phyloP scores from a whole-genome alignment of 2,888 invertebrate genomes.

The Agrochola lota region DNA sequence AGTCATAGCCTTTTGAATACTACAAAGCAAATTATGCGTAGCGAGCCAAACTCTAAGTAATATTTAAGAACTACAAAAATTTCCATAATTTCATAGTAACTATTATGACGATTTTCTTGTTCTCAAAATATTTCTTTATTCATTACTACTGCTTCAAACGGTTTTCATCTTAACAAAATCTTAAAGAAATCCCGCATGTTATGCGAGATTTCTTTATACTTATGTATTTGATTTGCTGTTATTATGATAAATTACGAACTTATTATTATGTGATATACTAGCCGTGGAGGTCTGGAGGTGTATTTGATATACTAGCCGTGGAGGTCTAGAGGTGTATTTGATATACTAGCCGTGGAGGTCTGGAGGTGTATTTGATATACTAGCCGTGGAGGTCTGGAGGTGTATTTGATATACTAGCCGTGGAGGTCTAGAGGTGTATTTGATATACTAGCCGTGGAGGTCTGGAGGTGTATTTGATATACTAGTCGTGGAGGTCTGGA shows the following conservation, averaged over 20 bases:
- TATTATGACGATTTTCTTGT: not conserved
- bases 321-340: no score
- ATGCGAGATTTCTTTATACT: not conserved
- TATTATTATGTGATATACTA: not conserved
- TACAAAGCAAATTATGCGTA: not conserved
- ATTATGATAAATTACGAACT: not conserved
- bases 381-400: no score
- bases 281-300: not conserved
- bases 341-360: no score
- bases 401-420: no score
- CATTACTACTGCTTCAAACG: not conserved
- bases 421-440: no score
- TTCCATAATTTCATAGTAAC: conserved; percentile 14
- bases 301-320: no score
- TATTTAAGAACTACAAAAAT: not conserved
- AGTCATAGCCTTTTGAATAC: conserved; percentile 1
- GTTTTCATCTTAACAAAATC: not conserved
- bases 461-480: no score
- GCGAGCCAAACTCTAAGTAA: not conserved
- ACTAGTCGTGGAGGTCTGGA: no score
- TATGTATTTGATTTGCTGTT: not conserved
- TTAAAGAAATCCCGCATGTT: no score
- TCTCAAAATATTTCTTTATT: not conserved
- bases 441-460: no score
- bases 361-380: no score